phyloP scores from a whole-genome alignment of 2,113 vertebrate species.

The Zosterops lateralis region DNA sequence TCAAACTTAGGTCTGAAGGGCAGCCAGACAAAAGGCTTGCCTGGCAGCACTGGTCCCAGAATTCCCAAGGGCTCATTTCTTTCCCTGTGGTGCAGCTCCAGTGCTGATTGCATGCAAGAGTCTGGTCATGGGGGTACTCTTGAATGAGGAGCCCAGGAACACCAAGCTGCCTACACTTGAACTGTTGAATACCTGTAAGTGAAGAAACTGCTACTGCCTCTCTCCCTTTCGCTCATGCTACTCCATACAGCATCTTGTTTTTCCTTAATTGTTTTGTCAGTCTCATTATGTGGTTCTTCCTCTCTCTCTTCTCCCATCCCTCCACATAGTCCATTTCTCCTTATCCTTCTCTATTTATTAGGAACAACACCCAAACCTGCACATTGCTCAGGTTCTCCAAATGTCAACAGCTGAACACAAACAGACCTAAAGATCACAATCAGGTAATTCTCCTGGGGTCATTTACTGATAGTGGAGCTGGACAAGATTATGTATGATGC shows the following conservation, averaged over 20 bases:
- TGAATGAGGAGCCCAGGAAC: not conserved
- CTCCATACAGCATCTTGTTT: not conserved
- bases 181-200: not conserved
- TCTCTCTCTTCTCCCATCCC: not conserved
- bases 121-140: accelerated
- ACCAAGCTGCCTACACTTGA: not conserved
- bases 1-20: not conserved
- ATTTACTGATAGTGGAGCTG: not conserved
- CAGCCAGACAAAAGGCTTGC: not conserved
- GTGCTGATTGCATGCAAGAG: not conserved
- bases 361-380: not conserved
- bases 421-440: not conserved
- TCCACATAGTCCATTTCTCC: not conserved
- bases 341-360: not conserved
- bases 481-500: not conserved
- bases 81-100: not conserved
- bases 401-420: not conserved
- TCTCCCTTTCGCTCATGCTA: not conserved
- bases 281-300: not conserved
- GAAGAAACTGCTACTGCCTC: not conserved
- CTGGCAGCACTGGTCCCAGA: not conserved
- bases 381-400: not conserved
- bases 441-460: not conserved
- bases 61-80: not conserved
- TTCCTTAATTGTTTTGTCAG: not conserved